Percentiles rank a stretch among this genome's conserved stretches.
These are phyloP conservation scores for Zapus hudsonius DNA, from an alignment of 2,113 vertebrate genomes.

Conservation along the genomic window DNA sequence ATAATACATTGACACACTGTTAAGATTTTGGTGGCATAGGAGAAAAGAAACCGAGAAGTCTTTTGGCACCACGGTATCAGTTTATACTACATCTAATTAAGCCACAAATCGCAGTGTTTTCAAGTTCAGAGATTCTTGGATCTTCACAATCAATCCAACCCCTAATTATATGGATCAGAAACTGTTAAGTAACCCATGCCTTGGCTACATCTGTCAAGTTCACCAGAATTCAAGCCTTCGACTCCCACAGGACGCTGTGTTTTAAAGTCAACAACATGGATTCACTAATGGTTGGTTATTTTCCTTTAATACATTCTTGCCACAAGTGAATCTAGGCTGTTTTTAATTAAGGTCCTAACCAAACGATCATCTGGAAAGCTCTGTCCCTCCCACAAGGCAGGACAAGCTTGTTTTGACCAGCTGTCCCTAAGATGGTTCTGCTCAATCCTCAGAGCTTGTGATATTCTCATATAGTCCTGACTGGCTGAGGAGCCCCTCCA, in stretches of 20 bases:
- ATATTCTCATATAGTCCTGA: constrained; percentile 9
- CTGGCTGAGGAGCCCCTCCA: background rate
- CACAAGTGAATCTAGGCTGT: constrained; percentile 59
- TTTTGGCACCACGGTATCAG: background rate
- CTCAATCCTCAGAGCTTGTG: constrained; percentile 26
- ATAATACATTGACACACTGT: background rate
- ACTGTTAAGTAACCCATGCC: background rate
- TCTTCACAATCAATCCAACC: background rate
- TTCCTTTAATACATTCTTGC: constrained; percentile 70
- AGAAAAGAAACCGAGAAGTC: background rate
- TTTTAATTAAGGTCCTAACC: constrained; percentile 71
- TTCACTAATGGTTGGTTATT: constrained; percentile 37
- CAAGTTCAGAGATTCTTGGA: constrained; percentile 1
- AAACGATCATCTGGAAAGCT: constrained; percentile 50
- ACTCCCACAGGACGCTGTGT: background rate
- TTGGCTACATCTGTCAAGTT: background rate
- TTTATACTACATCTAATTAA: background rate
- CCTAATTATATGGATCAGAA: background rate
- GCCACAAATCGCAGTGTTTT: constrained; percentile 43
- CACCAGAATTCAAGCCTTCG: background rate
- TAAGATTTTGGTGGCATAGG: background rate
- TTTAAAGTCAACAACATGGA: background rate
- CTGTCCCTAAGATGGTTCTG: constrained; percentile 55
- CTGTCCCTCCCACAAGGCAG: constrained; percentile 59
- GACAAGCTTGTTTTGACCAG: constrained; percentile 64